A percentile compares a stretch with the other conserved stretches of the same genome.
Conservation (phyloP, 2,113 vertebrate genomes). For the Caloenas nicobarica region DNA sequence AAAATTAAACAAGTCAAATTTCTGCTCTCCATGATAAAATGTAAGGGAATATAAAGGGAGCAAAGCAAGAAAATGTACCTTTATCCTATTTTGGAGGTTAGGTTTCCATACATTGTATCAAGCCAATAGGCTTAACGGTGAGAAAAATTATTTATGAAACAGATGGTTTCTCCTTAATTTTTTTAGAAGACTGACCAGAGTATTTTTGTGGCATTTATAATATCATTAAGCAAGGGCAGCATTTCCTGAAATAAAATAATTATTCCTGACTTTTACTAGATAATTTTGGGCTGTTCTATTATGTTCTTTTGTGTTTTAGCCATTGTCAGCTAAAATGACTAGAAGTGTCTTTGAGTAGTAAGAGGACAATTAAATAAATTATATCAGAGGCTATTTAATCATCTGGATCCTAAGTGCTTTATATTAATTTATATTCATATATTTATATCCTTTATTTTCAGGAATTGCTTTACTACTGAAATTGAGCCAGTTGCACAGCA, state of each 20-base stretch:
- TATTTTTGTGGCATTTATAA: background rate
- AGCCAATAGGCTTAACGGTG: background rate
- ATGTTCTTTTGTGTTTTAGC: background rate
- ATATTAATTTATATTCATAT: background rate
- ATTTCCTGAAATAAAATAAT: conserved; percentile 1
- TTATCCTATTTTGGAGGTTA: background rate
- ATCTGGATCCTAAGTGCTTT: background rate
- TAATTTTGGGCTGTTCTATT: conserved; percentile 1
- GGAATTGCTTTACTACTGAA: background rate
- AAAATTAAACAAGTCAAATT: background rate
- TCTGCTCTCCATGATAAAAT: background rate
- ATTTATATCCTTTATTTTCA: background rate
- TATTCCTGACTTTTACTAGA: background rate
- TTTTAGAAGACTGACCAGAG: background rate
- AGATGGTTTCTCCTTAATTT: background rate
- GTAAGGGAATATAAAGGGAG: background rate
- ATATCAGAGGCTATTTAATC: conserved; percentile 14
- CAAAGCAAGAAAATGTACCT: background rate
- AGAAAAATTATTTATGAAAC: background rate
- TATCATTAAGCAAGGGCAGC: background rate
- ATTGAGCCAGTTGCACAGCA: background rate
- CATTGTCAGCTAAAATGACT: background rate
- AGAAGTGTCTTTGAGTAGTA: conserved; percentile 30
- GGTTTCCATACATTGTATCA: background rate
- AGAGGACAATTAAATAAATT: background rate